These are phyloP conservation scores for Drosophila simulans DNA, from an alignment of 1,140 invertebrate genomes.

Conservation along the genomic window DNA sequence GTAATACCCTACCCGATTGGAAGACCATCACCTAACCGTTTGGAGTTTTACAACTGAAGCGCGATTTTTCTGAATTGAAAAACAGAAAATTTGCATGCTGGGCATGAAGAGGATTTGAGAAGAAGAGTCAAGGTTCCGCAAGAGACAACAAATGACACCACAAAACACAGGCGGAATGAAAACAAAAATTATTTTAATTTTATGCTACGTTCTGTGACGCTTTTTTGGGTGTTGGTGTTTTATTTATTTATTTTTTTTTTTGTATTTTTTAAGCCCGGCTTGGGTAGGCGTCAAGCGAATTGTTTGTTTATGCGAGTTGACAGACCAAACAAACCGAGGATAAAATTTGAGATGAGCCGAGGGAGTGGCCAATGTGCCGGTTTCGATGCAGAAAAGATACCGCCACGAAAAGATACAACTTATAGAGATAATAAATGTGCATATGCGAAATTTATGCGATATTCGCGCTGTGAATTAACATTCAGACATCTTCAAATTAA, in stretches of 20 bases:
- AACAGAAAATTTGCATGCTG: conserved; percentile 64
- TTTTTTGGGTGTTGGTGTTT: conserved; percentile 15
- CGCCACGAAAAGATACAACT: conserved; percentile 43
- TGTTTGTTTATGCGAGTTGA: conserved; percentile 73
- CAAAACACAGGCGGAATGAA: conserved; percentile 60
- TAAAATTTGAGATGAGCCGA: conserved; percentile 54
- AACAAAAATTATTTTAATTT: conserved; percentile 68
- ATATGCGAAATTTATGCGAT: conserved; percentile 75
- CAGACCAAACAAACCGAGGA: conserved; percentile 62
- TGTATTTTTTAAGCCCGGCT: conserved; percentile 25
- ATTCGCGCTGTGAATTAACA: conserved; percentile 65
- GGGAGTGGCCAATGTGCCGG: conserved; percentile 68
- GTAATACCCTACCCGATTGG: neutral
- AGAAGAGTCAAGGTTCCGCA: conserved; percentile 22
- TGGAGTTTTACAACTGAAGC: conserved; percentile 5
- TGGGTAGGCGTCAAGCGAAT: conserved; percentile 64
- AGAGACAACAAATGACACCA: conserved; percentile 65
- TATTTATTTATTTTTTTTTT: conserved; percentile 1
- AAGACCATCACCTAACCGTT: neutral
- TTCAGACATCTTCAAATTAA: conserved; percentile 72
- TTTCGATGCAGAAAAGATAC: conserved; percentile 58
- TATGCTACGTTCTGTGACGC: conserved; percentile 33
- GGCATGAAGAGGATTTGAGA: conserved; percentile 36
- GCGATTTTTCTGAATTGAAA: neutral
- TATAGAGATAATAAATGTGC: conserved; percentile 52